Conservation (phyloP, 2,797 vertebrate genomes). For the Muscicapa striata region DNA sequence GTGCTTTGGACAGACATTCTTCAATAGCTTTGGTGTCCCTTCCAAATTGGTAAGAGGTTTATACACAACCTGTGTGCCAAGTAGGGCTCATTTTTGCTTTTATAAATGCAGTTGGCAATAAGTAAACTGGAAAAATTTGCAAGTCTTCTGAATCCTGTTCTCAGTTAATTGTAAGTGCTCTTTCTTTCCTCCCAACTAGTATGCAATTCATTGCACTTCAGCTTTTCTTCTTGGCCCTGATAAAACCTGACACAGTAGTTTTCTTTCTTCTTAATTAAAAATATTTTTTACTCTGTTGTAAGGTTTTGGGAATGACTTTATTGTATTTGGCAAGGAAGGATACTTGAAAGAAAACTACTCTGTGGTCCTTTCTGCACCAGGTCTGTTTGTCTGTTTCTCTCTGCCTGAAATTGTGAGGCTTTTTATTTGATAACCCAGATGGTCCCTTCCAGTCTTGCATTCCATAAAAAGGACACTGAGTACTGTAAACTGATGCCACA, state of each 20-base stretch:
- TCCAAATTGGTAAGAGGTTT: neutral
- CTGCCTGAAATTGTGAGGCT: neutral
- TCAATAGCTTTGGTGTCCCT: neutral
- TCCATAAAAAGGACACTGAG: conserved; percentile 28
- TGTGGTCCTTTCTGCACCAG: neutral
- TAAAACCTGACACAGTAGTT: neutral
- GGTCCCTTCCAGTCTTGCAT: conserved; percentile 12
- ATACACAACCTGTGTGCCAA: neutral
- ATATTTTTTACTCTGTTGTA: neutral
- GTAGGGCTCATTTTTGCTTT: neutral
- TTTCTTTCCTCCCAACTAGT: neutral
- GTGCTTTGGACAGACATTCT: neutral
- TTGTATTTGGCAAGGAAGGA: neutral
- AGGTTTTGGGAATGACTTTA: neutral
- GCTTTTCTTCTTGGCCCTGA: neutral
- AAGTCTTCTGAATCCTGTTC: neutral
- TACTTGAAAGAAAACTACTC: neutral
- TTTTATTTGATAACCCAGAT: conserved; percentile 50
- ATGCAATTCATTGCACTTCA: neutral
- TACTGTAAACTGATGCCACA: conserved; percentile 29
- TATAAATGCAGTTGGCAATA: neutral
- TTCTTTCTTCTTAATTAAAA: conserved; percentile 8
- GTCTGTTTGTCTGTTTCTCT: neutral
- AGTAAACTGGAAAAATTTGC: neutral
- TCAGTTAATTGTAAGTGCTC: neutral